Evolutionary conservation across 2,888 invertebrate species (phyloP), one percentile per base, ranked within the genome.

Genomic region (Ecdyonurus torrentis): DNA sequence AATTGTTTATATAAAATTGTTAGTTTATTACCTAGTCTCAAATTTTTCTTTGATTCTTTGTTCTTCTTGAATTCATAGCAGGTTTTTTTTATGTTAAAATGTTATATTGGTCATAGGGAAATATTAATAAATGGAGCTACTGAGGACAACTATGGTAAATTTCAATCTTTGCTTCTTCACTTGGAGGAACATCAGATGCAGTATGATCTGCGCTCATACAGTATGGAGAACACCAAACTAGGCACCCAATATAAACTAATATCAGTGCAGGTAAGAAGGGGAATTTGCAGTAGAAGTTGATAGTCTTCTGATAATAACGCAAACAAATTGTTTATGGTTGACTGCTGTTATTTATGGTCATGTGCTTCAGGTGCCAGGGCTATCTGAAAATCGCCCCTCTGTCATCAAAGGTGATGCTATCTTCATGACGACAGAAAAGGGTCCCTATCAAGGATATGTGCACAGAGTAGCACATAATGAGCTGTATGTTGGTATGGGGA

Each of bases 341-440:
- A 24, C 2, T 23, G 25, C 1, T 58, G 20, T 5, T 58, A 25
- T 2, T 19, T 25, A 25, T 10, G 18, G 25, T 50, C 7, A n/a
- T 22, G n/a, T 22, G n/a, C 18, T 22, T 1, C 24, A 63, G 63
- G 63, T 63, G 1, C 60, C 60, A 15, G 63, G 63, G 3, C 23
- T 63, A 5, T 60, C 63, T 53, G 63, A 63, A 25, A 63, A 63
- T 10, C 63, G 63, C 3, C 63, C 63, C 3, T 63, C 63, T 10
- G 63, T 63, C 19, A 24, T 63, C n/a, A 18, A n/a, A 1, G 52
- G 60, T 19, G 63, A 63, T 20, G 52, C 50, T n/a, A 63, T 63
- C 18, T 61, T 37, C 53, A 24, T 61, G 23, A 58, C 58, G n/a
- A 23, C 50, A 52, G 25, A 53, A 19, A 22, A 7, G 7, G 58